A percentile compares a stretch with the other conserved stretches of the same genome.
These are phyloP conservation scores for Cyprinodon diabolis DNA, from an alignment of 2,797 vertebrate genomes.

Conservation along the genomic window DNA sequence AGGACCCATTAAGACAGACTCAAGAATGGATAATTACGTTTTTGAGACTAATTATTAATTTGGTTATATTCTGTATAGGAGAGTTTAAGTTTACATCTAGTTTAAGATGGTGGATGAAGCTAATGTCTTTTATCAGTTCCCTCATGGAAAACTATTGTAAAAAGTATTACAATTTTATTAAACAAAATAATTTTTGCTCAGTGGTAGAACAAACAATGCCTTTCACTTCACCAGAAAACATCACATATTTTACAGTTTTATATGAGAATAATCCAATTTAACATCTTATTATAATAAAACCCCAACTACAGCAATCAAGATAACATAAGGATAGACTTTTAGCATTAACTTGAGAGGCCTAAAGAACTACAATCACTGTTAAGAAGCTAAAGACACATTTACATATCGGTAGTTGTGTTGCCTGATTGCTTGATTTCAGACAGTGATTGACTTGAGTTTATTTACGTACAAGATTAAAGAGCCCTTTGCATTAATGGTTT, in stretches of 20 bases:
- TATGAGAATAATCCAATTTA: background rate
- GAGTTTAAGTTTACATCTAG: background rate
- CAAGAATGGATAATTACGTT: conserved; percentile 3
- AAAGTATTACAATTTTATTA: background rate
- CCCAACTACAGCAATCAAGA: conserved; percentile 1
- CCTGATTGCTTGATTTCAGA: background rate
- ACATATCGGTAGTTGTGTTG: background rate
- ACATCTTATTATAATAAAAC: background rate
- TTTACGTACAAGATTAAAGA: conserved; percentile 1
- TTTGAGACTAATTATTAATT: background rate
- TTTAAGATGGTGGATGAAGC: background rate
- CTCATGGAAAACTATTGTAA: background rate
- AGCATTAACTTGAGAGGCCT: background rate
- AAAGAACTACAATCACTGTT: background rate
- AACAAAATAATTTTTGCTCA: background rate
- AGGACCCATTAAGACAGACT: background rate
- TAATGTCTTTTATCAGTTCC: background rate
- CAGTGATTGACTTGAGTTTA: background rate
- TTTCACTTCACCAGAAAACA: background rate
- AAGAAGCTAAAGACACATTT: background rate
- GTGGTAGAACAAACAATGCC: background rate
- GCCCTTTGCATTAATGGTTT: background rate
- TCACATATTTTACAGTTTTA: background rate
- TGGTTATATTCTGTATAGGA: background rate
- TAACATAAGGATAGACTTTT: background rate